A percentile compares a stretch with the other conserved stretches of the same genome.
Evolutionary conservation across 2,888 invertebrate species (phyloP).

Genomic region (Polyommatus iphigenia): DNA sequence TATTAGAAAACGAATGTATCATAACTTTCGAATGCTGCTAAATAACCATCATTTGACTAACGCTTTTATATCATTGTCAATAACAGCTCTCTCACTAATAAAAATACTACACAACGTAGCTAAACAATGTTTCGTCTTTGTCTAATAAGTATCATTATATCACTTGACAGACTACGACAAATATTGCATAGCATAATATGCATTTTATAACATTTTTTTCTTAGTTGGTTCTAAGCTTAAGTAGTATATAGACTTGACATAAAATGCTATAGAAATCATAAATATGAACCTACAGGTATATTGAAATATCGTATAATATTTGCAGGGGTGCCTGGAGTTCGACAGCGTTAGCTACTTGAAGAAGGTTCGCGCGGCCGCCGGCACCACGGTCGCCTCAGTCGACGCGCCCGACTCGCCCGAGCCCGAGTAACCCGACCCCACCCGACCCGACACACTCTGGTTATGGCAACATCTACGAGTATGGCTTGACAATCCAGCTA

Average conservation of each 20-base stretch:
- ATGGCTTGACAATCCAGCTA: background rate
- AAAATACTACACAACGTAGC: background rate
- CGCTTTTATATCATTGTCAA: background rate
- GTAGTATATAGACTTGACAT: background rate
- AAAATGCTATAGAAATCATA: background rate
- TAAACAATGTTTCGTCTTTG: background rate
- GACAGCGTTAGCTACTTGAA: constrained; percentile 75
- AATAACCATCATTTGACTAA: background rate
- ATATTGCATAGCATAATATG: too few relatives aligned
- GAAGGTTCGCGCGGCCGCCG: constrained; percentile 68
- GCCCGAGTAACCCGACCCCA: constrained; percentile 60
- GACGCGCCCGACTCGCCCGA: constrained; percentile 77
- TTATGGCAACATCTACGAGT: constrained; percentile 26
- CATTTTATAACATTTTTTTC: too few relatives aligned
- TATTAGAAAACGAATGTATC: background rate
- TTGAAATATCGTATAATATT: constrained; percentile 45
- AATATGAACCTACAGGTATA: background rate
- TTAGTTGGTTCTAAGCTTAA: background rate
- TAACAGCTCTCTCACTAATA: background rate
- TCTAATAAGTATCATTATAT: background rate
- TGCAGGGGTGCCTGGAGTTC: constrained; percentile 78
- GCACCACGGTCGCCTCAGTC: constrained; percentile 62
- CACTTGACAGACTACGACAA: too few relatives aligned
- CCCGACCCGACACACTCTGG: constrained; percentile 38
- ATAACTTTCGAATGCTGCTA: background rate